Base-by-base conservation (phyloP, 2,888 invertebrate genomes). In the Seladonia tumulorum region DNA sequence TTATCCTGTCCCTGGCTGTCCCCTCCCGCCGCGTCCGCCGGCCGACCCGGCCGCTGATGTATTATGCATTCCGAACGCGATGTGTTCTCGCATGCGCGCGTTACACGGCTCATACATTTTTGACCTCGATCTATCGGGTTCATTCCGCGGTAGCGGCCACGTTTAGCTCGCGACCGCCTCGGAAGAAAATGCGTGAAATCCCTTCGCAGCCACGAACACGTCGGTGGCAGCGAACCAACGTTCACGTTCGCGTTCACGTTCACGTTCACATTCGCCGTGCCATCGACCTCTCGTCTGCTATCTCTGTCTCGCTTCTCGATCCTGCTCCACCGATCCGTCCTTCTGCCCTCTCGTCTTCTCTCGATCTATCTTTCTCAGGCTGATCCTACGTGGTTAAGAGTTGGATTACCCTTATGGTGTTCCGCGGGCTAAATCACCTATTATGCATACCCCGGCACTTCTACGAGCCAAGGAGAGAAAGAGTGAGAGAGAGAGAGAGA, bases 341-440 rank as follows among this genome's bases (percentile, higher is more conserved):
- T 70, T 39, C 53, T 14, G 70, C 71, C 45, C 57, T 68, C 60
- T 29, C 72, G 63, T 49, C 42, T 60, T 42, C n/a, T 22, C 16
- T 66, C 18, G 14, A 16, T 12, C 35, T 16, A 68, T 80, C 76
- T 25, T 80, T 45, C 49, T 42, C 60, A 53, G 18, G 18, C 63
- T 42, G 86, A 81, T 85, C 71, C 86, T 75, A 86, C 76, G 85
- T 72, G 84, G 84, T 85, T 85, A 84, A 88, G 82, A 87, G 84
- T 90, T 87, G 83, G 84, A 89, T 89, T 90, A 90, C 83, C 73
- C 87, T 87, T 80, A 83, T 68, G 87, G 81, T 79, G 74, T 82
- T 89, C 90, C 90, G 87, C 89, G 84, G 87, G 90, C 91, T 92
- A 93, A 93, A 92, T 93, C 93, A 93, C 92, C 93, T 91, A 93